Base-by-base conservation (phyloP, 2,888 invertebrate genomes). In the Yponomeuta sedellus region DNA sequence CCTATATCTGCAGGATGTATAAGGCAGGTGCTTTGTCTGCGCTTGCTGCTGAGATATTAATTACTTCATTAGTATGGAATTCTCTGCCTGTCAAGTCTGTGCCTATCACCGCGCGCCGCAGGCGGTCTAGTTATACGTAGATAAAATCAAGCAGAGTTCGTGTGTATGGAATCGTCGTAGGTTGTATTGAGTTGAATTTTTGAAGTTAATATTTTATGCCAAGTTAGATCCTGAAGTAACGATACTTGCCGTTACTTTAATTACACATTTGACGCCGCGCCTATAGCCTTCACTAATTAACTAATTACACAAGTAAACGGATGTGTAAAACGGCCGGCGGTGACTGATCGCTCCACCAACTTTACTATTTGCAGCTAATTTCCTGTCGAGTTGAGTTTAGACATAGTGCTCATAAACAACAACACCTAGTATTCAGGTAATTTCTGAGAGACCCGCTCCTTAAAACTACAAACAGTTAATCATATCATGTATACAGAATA, bases 161-260 rank as follows among this genome's bases (percentile, higher is more conserved):
- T 34, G 34, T 34, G 8, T 8, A 34, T 34, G 34, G 8, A 34
- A 34, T 25, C 25, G 25, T 34, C 16, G 16, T 16, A 52, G 10
- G 5, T 52, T 2, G 44, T 16, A 16, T 16, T 52, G 16, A 52
- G 44, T 52, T 52, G 16, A 52, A 0, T 16, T 52, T 52, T 16
- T 52, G 44, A 52, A 52, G 44, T 44, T 44, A 16, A 16, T 44
- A 16, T 12, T 44, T 11, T 44, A 10, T 44, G 44, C 44, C 10
- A 8, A 44, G 44, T 52, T 52, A 52, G 12, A 4, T 59, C 25
- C 25, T 20, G 59, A 59, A 59, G 22, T 86, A 85, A 86, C 83
- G 84, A 83, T 77, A 74, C 71, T 76, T 77, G 76, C 88, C 85
- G 88, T 88, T 88, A 88, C 75, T 85, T 86, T 88, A 88, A 88